Percentiles rank a stretch among this genome's conserved stretches.
Evolutionary conservation across 2,888 invertebrate genomes (phyloP).

Genomic region (Spisula subtruncata): DNA sequence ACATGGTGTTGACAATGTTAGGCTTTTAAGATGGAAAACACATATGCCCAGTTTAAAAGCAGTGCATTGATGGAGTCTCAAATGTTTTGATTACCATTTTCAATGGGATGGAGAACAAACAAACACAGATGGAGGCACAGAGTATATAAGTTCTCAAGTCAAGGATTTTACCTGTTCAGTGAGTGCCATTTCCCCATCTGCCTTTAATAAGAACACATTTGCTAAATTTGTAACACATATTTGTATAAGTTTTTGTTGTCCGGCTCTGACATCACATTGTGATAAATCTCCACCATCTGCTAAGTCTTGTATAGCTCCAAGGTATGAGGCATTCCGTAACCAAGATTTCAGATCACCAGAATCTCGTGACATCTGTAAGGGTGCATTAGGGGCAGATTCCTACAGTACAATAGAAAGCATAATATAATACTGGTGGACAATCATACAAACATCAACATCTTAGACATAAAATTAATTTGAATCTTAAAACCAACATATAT

Average conservation of each 20-base stretch:
- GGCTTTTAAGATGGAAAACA: too few species aligned
- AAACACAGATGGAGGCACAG: too few species aligned
- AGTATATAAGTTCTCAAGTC: neutral
- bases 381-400: constrained; percentile 80
- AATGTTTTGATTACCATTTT: too few species aligned
- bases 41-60: too few species aligned
- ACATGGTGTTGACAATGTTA: too few species aligned
- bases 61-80: too few species aligned
- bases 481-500: neutral
- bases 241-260: constrained; percentile 91
- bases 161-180: constrained; percentile 79
- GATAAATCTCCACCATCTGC: constrained; percentile 79
- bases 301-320: constrained; percentile 83
- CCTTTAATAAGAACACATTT: constrained; percentile 92
- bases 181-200: constrained; percentile 75
- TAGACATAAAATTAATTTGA: neutral
- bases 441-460: neutral
- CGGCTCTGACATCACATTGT: constrained; percentile 85
- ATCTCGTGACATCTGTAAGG: constrained; percentile 69
- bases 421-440: neutral
- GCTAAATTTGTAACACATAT: constrained; percentile 98
- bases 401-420: constrained; percentile 40
- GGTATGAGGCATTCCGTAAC: constrained; percentile 83
- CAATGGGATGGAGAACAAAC: too few species aligned
- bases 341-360: constrained; percentile 73